These are phyloP conservation scores for Anhinga anhinga DNA, from an alignment of 2,113 vertebrate genomes.

Conservation along the genomic window DNA sequence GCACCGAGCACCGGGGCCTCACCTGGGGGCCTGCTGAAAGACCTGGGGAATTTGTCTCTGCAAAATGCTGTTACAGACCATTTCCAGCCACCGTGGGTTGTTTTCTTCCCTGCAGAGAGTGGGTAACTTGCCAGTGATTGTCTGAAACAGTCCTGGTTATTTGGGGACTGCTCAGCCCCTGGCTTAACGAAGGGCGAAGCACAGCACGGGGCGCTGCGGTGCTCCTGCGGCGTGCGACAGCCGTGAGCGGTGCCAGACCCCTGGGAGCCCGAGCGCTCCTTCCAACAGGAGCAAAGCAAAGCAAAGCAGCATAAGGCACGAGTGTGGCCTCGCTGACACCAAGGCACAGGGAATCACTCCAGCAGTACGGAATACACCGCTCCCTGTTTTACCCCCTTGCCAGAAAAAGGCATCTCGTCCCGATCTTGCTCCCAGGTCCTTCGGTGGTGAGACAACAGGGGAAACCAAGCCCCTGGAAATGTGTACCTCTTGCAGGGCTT, in stretches of 20 bases:
- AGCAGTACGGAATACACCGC: fast-evolving
- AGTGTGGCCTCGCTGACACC: background rate
- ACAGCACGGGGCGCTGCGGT: fast-evolving
- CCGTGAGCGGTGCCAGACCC: too few relatives aligned
- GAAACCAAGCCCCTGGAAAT: background rate
- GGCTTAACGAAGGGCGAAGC: background rate
- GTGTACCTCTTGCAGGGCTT: background rate
- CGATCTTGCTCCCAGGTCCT: background rate
- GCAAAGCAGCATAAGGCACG: background rate
- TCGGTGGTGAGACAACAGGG: background rate
- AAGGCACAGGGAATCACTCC: background rate
- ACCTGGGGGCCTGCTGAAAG: background rate
- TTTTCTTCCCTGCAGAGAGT: background rate
- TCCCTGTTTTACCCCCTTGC: background rate
- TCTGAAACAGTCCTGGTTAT: background rate
- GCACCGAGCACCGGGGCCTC: too few relatives aligned
- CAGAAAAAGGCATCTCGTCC: fast-evolving
- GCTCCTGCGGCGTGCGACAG: background rate
- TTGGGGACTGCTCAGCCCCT: background rate
- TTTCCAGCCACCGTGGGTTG: background rate
- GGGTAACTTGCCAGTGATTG: background rate
- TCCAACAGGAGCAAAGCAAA: background rate
- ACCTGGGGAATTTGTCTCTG: background rate
- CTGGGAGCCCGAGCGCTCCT: background rate
- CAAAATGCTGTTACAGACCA: background rate